phyloP scores from a whole-genome alignment of 2,113 vertebrate species.

The Solea solea region DNA sequence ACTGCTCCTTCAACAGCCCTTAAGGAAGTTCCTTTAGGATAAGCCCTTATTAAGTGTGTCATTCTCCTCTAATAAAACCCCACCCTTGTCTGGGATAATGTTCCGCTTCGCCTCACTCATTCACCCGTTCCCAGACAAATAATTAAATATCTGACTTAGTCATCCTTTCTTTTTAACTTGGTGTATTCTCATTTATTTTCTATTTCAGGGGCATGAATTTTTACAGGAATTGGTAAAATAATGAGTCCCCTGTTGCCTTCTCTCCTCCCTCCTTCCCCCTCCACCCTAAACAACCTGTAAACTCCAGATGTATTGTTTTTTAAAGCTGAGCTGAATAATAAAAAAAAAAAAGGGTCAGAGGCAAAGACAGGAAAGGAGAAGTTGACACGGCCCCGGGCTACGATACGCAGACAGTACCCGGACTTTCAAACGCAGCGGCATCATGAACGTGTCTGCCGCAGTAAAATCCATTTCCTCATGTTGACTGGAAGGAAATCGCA shows the following conservation, averaged over 20 bases:
- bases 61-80: conserved; percentile 43
- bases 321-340: conserved; percentile 69
- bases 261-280: conserved; percentile 32
- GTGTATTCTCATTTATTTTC: conserved; percentile 7
- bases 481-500: conserved; percentile 67
- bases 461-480: conserved; percentile 58
- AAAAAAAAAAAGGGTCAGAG: conserved; percentile 61
- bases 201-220: neutral
- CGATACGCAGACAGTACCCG: conserved; percentile 50
- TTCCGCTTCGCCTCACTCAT: neutral
- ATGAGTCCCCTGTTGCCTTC: conserved; percentile 22
- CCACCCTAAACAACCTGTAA: conserved; percentile 68
- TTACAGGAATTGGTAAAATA: conserved; percentile 4
- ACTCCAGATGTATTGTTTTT: conserved; percentile 72
- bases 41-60: conserved; percentile 14
- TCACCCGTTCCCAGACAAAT: neutral
- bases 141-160: neutral
- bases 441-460: conserved; percentile 49
- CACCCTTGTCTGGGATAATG: conserved; percentile 32
- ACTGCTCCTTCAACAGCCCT: conserved; percentile 13
- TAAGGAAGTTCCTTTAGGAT: conserved; percentile 29
- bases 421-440: conserved; percentile 49
- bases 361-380: conserved; percentile 56
- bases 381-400: conserved; percentile 45
- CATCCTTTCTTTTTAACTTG: neutral